Base-by-base conservation (phyloP, 2,888 invertebrate species). In the Drymonia ruficornis region DNA sequence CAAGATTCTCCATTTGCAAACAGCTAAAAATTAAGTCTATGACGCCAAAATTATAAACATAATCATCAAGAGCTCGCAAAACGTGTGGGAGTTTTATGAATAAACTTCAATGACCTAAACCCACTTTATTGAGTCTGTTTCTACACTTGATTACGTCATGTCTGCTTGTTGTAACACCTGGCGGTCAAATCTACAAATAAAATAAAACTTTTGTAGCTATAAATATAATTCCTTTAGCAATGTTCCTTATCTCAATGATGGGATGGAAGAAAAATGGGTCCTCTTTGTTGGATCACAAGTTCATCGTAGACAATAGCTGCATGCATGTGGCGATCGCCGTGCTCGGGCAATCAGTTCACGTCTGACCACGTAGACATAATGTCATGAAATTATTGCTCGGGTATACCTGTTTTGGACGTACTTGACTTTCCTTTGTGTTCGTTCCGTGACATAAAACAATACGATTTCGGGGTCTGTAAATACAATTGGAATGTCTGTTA, bases 61-160 rank as follows among this genome's bases (percentile, higher is more conserved):
- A 56, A 52, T 70, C 59, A 62, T 60, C 57, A 61, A 60, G 52
- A 59, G 49, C 56, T 59, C 53, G 53, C 50, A 54, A 65, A 49
- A 60, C 53, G 72, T 67, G 76, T 76, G 74, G 75, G 74, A 72
- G 65, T 75, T 68, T 68, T 68, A 75, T 76, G 78, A 76, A 73
- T 73, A 73, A 71, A 68, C 64, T 53, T 52, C 49, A 55, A 52
- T 71, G 77, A 75, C 72, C 80, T 73, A 76, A 74, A 78, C 76
- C 70, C 61, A 75, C 68, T 67, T 72, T 56, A 55, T 65, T 65
- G 54, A 59, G 61, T 64, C 67, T 38, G 61, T 68, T 70, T 62
- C 62, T 49, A 64, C 70, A 65, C 50, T 46, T 49, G 57, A 65
- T 75, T 72, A 76, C 67, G 69, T 75, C 75, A 74, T 54, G 31